These are phyloP conservation scores for Thaumatotibia leucotreta DNA, from an alignment of 1,140 invertebrate species.

Conservation along the genomic window DNA sequence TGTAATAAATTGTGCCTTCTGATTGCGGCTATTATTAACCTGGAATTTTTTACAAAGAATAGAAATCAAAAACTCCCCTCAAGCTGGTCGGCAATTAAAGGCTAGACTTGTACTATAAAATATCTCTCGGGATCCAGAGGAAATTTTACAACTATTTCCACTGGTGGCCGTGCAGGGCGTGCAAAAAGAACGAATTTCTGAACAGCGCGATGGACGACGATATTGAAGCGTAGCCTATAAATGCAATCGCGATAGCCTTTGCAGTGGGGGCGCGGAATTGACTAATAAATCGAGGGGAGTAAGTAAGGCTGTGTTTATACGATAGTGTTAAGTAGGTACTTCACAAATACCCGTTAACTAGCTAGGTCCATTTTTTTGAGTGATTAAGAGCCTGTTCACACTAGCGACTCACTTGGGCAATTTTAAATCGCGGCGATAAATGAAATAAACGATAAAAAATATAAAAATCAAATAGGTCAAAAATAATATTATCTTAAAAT, in stretches of 20 bases:
- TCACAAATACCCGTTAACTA: no score
- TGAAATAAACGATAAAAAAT: no score
- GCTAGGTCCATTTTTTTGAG: no score
- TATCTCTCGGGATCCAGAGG: not conserved
- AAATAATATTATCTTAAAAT: no score
- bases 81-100: conserved; percentile 35
- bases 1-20: conserved; percentile 38
- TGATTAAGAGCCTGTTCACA: no score
- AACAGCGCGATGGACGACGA: not conserved
- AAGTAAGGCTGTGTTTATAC: not conserved
- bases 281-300: conserved; percentile 3
- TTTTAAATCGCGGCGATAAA: no score
- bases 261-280: conserved; percentile 4
- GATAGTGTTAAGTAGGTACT: no score
- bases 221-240: not conserved
- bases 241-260: conserved; percentile 7
- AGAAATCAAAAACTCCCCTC: conserved; percentile 37
- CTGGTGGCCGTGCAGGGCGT: not conserved
- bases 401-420: no score
- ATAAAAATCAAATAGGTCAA: no score
- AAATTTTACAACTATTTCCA: not conserved
- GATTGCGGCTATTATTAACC: conserved; percentile 34
- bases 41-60: conserved; percentile 43
- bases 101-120: conserved; percentile 9
- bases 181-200: not conserved